Conservation (phyloP, 2,888 invertebrate genomes). For the Scrobipalpa costella region DNA sequence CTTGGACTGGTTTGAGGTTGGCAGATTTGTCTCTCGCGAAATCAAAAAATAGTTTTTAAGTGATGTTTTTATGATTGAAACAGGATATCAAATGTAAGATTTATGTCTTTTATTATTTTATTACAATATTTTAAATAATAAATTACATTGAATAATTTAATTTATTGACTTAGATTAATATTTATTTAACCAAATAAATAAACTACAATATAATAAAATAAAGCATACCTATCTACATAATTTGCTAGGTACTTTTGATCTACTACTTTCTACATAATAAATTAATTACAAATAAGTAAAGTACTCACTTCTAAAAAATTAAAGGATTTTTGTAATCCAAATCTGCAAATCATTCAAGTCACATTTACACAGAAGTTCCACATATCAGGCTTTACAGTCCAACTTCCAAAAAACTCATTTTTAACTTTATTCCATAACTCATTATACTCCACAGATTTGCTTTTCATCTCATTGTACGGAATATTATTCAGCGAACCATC, state of each 20-base stretch:
- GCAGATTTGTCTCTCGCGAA: too few relatives aligned
- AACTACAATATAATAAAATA: neutral
- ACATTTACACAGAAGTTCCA: conserved; percentile 54
- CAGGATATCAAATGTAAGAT: too few relatives aligned
- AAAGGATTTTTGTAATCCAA: neutral
- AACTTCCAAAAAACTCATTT: conserved; percentile 72
- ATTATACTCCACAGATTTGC: conserved; percentile 49
- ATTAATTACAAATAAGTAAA: neutral
- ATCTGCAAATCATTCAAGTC: neutral
- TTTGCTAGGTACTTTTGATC: neutral
- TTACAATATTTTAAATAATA: too few relatives aligned
- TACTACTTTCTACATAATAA: neutral
- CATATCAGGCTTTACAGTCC: conserved; percentile 81
- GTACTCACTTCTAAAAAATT: neutral
- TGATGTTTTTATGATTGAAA: too few relatives aligned
- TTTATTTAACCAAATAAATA: too few relatives aligned
- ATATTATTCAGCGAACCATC: conserved; percentile 40
- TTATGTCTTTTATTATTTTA: too few relatives aligned
- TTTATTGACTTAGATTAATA: too few relatives aligned
- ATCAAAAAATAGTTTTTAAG: too few relatives aligned
- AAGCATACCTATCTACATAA: neutral
- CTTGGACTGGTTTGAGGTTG: too few relatives aligned
- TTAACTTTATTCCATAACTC: conserved; percentile 70
- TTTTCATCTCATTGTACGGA: conserved; percentile 68
- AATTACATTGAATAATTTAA: too few relatives aligned